phyloP scores from a whole-genome alignment of 2,888 invertebrate species.

The Clanis bilineata region DNA sequence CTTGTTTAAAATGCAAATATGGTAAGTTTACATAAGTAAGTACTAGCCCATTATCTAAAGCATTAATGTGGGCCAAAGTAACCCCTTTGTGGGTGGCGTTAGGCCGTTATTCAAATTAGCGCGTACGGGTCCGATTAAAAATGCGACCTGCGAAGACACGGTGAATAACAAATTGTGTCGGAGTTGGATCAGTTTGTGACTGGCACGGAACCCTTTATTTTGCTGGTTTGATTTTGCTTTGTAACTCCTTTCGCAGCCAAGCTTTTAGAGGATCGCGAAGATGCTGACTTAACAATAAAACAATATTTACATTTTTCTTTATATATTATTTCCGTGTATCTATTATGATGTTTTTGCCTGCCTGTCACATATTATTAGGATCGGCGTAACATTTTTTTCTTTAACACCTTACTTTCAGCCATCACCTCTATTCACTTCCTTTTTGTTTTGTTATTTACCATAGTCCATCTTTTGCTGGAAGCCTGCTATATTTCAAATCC shows the following conservation, averaged over 20 bases:
- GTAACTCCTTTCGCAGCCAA: no score
- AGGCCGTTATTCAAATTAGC: constrained; percentile 66
- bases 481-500: no score
- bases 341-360: no score
- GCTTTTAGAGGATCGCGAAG: constrained; percentile 6
- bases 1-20: constrained; percentile 50
- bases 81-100: constrained; percentile 35
- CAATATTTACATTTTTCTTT: no score
- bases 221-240: neutral
- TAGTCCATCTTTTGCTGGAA: no score
- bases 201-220: neutral
- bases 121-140: constrained; percentile 58
- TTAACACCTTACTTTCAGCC: no score
- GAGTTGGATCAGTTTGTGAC: constrained; percentile 25
- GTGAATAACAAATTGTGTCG: constrained; percentile 31
- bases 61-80: constrained; percentile 29
- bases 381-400: no score
- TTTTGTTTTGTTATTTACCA: no score
- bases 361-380: no score
- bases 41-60: constrained; percentile 24
- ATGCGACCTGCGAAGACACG: constrained; percentile 40
- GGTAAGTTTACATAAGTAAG: constrained; percentile 31
- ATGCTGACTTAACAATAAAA: no score
- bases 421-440: no score
- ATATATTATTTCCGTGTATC: no score